Base-by-base conservation (phyloP, 92 coral and sea anemone genomes). In the Palythoa heliodiscus region DNA sequence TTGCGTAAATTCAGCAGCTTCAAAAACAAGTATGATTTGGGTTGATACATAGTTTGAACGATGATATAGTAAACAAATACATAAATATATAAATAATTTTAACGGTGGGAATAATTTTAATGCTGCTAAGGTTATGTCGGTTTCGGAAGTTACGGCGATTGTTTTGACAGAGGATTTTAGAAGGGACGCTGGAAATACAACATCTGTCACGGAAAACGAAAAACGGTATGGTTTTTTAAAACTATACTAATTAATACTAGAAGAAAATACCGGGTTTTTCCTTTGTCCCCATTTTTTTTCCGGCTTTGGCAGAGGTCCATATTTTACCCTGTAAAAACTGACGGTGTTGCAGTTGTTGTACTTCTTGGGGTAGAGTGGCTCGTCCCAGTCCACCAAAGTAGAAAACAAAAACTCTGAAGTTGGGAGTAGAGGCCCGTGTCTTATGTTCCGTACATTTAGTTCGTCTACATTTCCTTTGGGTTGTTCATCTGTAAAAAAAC, bases 351-450 rank as follows among this genome's bases (percentile, higher is more conserved):
- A 80, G 20, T 76, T 55, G n/a, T 43, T 64, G 63, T 80, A 22
- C 48, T 66, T 80, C 47, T 66, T 24, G 6, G 75, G 22, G 15
- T 80, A 80, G 20, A 23, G 24, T 39, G 84, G 84, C 74, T 64
- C 84, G 2, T 80, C 61, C 84, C 84, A 80, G 74, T 48, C 48
- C 75, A 80, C 47, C 47, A 67, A 23, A 15, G 74, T 50, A 22
- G 84, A 80, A 69, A 80, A 80, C 58, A 22, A 52, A 25, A 64
- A 80, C 12, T 67, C 84, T 7, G 52, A n/a, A 20, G 84, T 47
- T 9, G 74, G 40, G 14, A 22, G 75, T 11, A 80, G 19, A 6
- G 74, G 74, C 11, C 84, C 74, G 25, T 43, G 63, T 24, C 38
- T 80, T 80, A 80, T 2, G 47, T 80, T 67, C 40, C 74, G 60